These are phyloP conservation scores for Perizoma flavofasciatum DNA, from an alignment of 2,888 invertebrate species.

Conservation along the genomic window DNA sequence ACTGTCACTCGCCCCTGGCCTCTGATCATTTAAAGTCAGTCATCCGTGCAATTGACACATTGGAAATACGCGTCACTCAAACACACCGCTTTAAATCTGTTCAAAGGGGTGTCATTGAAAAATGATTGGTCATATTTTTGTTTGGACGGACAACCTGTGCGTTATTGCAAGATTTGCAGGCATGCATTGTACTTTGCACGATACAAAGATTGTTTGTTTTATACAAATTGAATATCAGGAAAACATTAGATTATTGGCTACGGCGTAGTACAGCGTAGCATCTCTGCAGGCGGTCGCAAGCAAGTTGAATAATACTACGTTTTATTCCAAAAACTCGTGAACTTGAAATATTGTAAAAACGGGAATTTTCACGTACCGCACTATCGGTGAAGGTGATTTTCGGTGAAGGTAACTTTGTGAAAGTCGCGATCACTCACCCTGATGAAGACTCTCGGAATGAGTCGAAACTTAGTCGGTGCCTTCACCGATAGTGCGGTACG, in stretches of 20 bases:
- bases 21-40: slow-evolving; percentile 60
- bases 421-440: too few species aligned
- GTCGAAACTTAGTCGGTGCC: too few species aligned
- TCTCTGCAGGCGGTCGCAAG: too few species aligned
- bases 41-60: slow-evolving; percentile 67
- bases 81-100: slow-evolving; percentile 60
- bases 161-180: slow-evolving; percentile 6
- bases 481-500: too few species aligned
- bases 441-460: too few species aligned
- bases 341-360: too few species aligned
- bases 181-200: slow-evolving; percentile 10
- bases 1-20: slow-evolving; percentile 49
- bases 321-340: too few species aligned
- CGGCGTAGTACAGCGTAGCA: neutral
- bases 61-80: slow-evolving; percentile 62
- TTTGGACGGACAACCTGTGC: slow-evolving; percentile 25
- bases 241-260: neutral
- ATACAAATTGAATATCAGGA: too few species aligned
- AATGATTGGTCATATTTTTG: slow-evolving; percentile 58
- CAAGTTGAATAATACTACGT: too few species aligned
- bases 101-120: slow-evolving; percentile 66
- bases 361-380: too few species aligned
- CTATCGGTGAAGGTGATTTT: too few species aligned
- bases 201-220: neutral
- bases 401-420: too few species aligned